These are phyloP conservation scores for Alosa sapidissima DNA, from an alignment of 2,797 vertebrate species.

Conservation along the genomic window DNA sequence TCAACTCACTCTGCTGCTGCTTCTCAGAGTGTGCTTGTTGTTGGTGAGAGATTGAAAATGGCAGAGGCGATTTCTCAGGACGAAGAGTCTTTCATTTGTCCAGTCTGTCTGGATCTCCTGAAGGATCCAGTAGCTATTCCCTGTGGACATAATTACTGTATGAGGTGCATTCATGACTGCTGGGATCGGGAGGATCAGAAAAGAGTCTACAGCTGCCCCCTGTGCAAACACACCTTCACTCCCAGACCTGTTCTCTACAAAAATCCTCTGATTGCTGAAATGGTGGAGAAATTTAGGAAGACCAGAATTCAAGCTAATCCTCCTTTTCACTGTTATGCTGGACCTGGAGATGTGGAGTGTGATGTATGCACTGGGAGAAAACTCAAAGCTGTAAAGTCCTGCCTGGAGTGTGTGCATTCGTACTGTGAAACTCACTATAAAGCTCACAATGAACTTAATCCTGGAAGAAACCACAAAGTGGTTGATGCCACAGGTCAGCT, in stretches of 20 bases:
- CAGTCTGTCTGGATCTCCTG: not conserved
- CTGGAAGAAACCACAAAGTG: not conserved
- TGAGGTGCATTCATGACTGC: not conserved
- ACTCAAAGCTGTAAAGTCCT: not conserved
- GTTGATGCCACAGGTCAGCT: not conserved
- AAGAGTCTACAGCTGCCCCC: not conserved
- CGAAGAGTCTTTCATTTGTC: not conserved
- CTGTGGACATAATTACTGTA: not conserved
- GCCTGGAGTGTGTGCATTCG: not conserved
- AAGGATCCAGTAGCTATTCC: not conserved
- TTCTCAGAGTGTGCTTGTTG: too few relatives aligned
- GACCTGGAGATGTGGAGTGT: not conserved
- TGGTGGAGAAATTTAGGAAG: not conserved
- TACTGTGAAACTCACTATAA: not conserved
- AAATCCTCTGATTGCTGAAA: not conserved
- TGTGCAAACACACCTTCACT: not conserved
- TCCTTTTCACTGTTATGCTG: not conserved
- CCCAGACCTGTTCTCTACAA: not conserved
- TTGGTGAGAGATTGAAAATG: too few relatives aligned
- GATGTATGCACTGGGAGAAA: not conserved
- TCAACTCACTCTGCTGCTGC: too few relatives aligned
- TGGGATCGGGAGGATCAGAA: not conserved
- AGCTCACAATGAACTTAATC: conserved; percentile 6
- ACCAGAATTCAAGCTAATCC: not conserved
- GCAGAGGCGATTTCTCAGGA: too few relatives aligned